These are phyloP conservation scores for Cyprinodon brontotheroides DNA, from an alignment of 2,113 vertebrate genomes.

Conservation along the genomic window DNA sequence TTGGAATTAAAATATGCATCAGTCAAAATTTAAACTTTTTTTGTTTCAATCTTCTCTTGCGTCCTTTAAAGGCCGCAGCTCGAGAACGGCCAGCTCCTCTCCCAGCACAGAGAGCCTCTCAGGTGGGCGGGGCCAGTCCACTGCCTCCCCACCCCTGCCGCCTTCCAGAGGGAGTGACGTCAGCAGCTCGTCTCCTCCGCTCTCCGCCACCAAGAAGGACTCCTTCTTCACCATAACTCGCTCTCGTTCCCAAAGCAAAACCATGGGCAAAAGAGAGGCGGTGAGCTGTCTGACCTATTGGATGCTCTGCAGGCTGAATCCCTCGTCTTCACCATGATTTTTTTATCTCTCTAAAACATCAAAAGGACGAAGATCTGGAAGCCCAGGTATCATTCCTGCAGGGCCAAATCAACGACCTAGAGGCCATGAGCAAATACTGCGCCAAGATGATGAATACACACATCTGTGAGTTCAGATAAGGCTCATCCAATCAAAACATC, in stretches of 20 bases:
- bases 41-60: slow-evolving; percentile 17
- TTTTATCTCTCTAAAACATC: slow-evolving; percentile 11
- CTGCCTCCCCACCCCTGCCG: slow-evolving; percentile 88
- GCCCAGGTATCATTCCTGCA: slow-evolving; percentile 97
- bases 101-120: slow-evolving; percentile 92
- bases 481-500: not conserved
- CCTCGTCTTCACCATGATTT: not conserved
- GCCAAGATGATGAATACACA: slow-evolving; percentile 96
- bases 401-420: slow-evolving; percentile 96
- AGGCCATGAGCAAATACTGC: slow-evolving; percentile 99
- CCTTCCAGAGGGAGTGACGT: slow-evolving; percentile 81
- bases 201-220: slow-evolving; percentile 91
- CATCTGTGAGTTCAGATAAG: slow-evolving; percentile 85
- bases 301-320: not conserved
- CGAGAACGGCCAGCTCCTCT: slow-evolving; percentile 89
- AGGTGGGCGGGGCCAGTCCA: slow-evolving; percentile 83
- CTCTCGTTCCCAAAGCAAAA: slow-evolving; percentile 96
- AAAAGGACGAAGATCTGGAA: slow-evolving; percentile 94
- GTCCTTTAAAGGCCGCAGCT: slow-evolving; percentile 83
- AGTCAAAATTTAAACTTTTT: not conserved
- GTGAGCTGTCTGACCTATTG: slow-evolving; percentile 73
- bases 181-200: slow-evolving; percentile 88
- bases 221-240: slow-evolving; percentile 97
- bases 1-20: not conserved
- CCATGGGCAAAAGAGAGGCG: slow-evolving; percentile 89